Percentiles rank a stretch among this genome's conserved stretches.
These are phyloP conservation scores for Sminthopsis crassicaudata DNA, from an alignment of 2,113 vertebrate genomes.

Conservation along the genomic window DNA sequence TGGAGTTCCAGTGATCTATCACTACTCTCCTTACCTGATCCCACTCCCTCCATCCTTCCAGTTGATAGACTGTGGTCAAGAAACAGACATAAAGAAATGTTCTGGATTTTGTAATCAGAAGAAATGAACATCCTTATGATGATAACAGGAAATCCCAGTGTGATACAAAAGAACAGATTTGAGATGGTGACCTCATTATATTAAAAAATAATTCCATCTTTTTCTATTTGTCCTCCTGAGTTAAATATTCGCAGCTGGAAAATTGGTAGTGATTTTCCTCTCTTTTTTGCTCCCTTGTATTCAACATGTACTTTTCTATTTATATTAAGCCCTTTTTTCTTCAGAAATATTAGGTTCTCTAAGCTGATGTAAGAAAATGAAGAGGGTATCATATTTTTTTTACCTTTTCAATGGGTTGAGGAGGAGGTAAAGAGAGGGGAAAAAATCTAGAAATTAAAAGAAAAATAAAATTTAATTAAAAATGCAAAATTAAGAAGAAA, in stretches of 20 bases:
- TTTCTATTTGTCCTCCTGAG: conserved; percentile 57
- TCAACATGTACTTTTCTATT: conserved; percentile 56
- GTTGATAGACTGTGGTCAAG: background rate
- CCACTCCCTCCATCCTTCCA: background rate
- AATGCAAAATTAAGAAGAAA: background rate
- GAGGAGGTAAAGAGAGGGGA: background rate
- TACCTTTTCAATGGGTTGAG: background rate
- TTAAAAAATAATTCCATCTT: conserved; percentile 58
- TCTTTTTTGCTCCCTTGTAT: conserved; percentile 33
- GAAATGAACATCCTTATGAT: conserved; percentile 29
- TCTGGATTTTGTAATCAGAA: background rate
- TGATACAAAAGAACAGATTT: conserved; percentile 54
- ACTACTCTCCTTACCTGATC: background rate
- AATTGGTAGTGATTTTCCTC: background rate
- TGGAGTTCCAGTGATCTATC: background rate
- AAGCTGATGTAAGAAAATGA: conserved; percentile 55
- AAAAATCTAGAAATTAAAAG: background rate
- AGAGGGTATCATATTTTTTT: background rate
- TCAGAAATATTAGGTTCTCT: conserved; percentile 63
- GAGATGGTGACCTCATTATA: conserved; percentile 67
- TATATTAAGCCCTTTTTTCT: conserved; percentile 60
- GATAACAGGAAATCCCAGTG: conserved; percentile 62
- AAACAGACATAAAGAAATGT: conserved; percentile 6
- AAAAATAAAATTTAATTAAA: background rate
- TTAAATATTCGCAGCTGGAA: conserved; percentile 61